A percentile compares a stretch with the other conserved stretches of the same genome.
Conservation (phyloP, 35 echinoderm and acorn worm species). For the Lytechinus pictus region DNA sequence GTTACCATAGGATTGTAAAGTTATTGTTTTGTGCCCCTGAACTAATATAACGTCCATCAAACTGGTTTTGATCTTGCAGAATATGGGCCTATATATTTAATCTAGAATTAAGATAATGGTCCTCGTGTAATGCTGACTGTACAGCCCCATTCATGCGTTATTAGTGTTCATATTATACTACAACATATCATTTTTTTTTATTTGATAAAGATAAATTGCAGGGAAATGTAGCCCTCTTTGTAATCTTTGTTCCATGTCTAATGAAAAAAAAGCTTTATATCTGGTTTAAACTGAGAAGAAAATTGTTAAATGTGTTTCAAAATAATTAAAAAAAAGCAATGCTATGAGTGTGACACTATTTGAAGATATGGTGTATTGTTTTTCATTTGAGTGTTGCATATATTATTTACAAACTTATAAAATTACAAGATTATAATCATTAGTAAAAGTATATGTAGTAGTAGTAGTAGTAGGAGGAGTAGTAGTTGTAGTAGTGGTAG, state of each 20-base stretch:
- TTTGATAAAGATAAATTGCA: background rate
- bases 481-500: too few species aligned
- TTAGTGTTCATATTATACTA: background rate
- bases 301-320: constrained; percentile 20
- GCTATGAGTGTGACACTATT: constrained; percentile 2
- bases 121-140: background rate
- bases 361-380: background rate
- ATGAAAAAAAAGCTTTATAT: constrained; percentile 8
- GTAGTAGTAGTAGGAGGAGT: too few species aligned
- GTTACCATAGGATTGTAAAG: too few species aligned
- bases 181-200: background rate
- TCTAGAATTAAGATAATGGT: background rate
- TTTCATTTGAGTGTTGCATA: background rate
- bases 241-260: background rate
- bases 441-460: too few species aligned
- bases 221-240: background rate
- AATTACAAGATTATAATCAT: too few species aligned
- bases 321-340: background rate
- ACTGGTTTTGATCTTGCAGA: too few species aligned
- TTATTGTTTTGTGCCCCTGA: too few species aligned
- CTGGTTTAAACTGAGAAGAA: constrained; percentile 2
- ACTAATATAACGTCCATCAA: too few species aligned
- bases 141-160: background rate
- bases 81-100: background rate
- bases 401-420: too few species aligned